Percentiles rank a stretch among this genome's conserved stretches.
These are phyloP conservation scores for Eupeodes corollae DNA, from an alignment of 1,140 invertebrate species.

Conservation along the genomic window DNA sequence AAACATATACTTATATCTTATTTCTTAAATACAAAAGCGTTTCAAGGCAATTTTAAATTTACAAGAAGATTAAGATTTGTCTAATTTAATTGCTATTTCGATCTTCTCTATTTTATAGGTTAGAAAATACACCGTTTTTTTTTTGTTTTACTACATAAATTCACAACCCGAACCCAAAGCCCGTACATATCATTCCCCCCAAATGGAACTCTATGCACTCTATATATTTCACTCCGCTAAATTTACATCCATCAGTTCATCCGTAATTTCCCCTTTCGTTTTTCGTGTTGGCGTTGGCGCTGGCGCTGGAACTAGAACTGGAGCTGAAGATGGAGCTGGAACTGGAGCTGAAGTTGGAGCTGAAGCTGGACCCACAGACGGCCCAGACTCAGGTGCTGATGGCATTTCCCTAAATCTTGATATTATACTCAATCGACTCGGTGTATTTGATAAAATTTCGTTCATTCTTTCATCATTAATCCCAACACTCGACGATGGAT, in stretches of 20 bases:
- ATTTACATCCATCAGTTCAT: slow-evolving; percentile 31
- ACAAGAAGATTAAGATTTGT: too few species aligned
- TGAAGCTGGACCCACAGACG: neutral
- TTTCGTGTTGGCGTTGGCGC: slow-evolving; percentile 3
- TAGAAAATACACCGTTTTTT: too few species aligned
- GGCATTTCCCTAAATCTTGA: slow-evolving; percentile 16
- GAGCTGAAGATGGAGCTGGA: neutral
- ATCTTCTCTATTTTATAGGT: too few species aligned
- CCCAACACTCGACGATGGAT: slow-evolving; percentile 3
- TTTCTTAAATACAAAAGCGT: too few species aligned
- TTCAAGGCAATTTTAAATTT: too few species aligned
- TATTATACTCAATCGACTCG: slow-evolving; percentile 17
- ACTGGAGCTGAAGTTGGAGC: neutral
- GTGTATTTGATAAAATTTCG: slow-evolving; percentile 8
- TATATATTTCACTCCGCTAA: slow-evolving; percentile 10
- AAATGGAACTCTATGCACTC: too few species aligned
- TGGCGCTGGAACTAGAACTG: neutral
- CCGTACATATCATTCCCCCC: too few species aligned
- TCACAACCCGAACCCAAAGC: too few species aligned
- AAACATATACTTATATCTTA: too few species aligned
- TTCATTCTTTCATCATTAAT: neutral
- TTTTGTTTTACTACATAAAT: too few species aligned
- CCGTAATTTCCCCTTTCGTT: slow-evolving; percentile 22
- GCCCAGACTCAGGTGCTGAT: slow-evolving; percentile 13
- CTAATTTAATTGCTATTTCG: too few species aligned